These are phyloP conservation scores for Lycaon pictus DNA, from an alignment of 2,113 vertebrate species.

Conservation along the genomic window DNA sequence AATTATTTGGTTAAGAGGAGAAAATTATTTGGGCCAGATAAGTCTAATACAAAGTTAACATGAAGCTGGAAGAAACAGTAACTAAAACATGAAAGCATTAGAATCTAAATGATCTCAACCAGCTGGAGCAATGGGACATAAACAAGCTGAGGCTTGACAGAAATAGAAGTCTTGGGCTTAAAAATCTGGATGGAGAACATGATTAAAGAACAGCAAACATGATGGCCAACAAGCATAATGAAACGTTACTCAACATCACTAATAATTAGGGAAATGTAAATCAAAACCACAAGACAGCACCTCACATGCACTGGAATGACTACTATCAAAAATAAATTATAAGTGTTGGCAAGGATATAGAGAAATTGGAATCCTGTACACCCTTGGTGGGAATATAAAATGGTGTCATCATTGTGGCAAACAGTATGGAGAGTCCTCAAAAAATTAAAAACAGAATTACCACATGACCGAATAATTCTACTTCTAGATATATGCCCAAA, in stretches of 20 bases:
- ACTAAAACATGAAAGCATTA: conserved; percentile 17
- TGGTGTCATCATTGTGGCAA: neutral
- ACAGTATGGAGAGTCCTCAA: neutral
- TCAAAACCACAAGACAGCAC: neutral
- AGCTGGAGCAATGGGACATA: neutral
- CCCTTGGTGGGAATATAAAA: neutral
- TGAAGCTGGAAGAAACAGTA: conserved; percentile 18
- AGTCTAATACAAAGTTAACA: neutral
- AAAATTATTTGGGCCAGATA: neutral
- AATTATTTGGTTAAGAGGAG: neutral
- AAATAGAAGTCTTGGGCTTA: neutral
- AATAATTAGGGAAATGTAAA: conserved; percentile 9
- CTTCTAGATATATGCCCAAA: neutral
- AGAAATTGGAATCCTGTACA: neutral
- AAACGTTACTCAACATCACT: neutral
- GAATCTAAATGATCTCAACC: conserved; percentile 24
- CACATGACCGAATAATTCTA: neutral
- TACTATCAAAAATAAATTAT: neutral
- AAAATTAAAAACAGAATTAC: neutral
- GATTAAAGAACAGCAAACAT: conserved; percentile 19
- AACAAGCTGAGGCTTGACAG: neutral
- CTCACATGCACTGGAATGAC: neutral
- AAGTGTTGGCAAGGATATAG: neutral
- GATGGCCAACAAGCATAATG: neutral
- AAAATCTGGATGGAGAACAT: neutral